Evolutionary conservation across 2,888 invertebrate species (phyloP).

Genomic region (Hirtodrosophila alboralis): DNA sequence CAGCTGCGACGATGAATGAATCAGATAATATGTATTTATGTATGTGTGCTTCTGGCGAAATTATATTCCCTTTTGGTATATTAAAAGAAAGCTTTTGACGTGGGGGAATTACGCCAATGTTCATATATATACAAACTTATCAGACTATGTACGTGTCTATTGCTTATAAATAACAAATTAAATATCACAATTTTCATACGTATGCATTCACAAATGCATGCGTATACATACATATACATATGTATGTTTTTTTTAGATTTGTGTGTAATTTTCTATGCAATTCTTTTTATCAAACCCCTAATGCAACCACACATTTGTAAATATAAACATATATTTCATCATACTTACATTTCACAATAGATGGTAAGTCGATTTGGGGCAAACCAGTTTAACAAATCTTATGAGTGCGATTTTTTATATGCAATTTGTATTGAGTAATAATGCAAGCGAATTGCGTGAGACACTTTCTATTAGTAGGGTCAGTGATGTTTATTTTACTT

Average conservation of each 20-base stretch:
- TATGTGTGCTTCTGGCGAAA: conserved; percentile 27
- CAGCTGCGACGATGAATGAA: conserved; percentile 42
- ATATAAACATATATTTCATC: conserved; percentile 27
- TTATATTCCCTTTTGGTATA: conserved; percentile 6
- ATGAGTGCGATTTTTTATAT: conserved; percentile 15
- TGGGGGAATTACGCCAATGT: conserved; percentile 6
- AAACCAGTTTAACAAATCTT: conserved; percentile 35
- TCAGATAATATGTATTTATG: conserved; percentile 17
- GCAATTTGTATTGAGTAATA: conserved; percentile 40
- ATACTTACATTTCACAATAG: conserved; percentile 47
- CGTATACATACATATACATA: background rate
- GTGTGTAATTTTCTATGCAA: background rate
- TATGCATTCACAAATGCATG: conserved; percentile 1
- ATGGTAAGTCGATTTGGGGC: conserved; percentile 3
- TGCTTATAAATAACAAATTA: conserved; percentile 4
- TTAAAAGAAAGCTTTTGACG: conserved; percentile 32
- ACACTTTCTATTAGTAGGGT: conserved; percentile 10
- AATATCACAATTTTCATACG: too few species aligned
- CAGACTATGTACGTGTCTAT: conserved; percentile 32
- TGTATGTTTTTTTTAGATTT: too few species aligned
- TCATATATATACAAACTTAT: background rate
- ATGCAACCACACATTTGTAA: background rate
- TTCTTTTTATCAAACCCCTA: conserved; percentile 1
- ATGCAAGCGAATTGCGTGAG: conserved; percentile 39
- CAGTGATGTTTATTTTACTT: background rate